Evolutionary conservation across 1,140 invertebrate species (phyloP), one percentile per base, ranked within the genome.

Genomic region (Drosophila baimaii): DNA sequence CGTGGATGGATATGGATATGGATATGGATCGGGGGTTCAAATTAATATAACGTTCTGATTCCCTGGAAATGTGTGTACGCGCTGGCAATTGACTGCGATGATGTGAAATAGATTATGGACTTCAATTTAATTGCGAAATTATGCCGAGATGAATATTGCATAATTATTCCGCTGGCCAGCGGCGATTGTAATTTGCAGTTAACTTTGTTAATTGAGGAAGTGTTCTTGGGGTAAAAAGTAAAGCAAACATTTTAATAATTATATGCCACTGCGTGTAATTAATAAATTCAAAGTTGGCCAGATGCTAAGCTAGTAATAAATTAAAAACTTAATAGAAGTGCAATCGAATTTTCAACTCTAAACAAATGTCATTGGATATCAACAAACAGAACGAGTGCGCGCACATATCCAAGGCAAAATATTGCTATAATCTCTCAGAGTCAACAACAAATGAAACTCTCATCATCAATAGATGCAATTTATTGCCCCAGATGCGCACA

Each of bases 41-140:
- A 77, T 88, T 77, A 86, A 79, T 88, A 77, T 86, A 86, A 86
- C 83, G 83, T 86, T 86, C 83, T 65, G 74, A 82, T 88, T 88
- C 66, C 68, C 27, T 79, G 72, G 83, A 83, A 86, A 79, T 44
- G 54, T 37, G 51, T 52, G 72, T 68, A 66, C 54, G 52, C 57
- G 71, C 61, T 51, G 41, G 47, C 57, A 73, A 74, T 57, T 71
- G 69, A 71, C 43, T 57, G 69, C 66, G 49, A 39, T 70, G 39
- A 71, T 71, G 68, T 56, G 69, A 70, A 70, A 33, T 58, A 71
- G 69, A 72, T 72, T 57, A 75, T 65, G 54, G 54, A 59, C 73
- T 76, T 59, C 43, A 41, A 52, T 68, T 76, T 76, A 77, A 77
- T 77, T 69, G 75, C 64, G 17, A 61, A 52, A 47, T 75, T 69